Evolutionary conservation across 1,140 invertebrate species (phyloP).

Genomic region (Rhagoletis pomonella): DNA sequence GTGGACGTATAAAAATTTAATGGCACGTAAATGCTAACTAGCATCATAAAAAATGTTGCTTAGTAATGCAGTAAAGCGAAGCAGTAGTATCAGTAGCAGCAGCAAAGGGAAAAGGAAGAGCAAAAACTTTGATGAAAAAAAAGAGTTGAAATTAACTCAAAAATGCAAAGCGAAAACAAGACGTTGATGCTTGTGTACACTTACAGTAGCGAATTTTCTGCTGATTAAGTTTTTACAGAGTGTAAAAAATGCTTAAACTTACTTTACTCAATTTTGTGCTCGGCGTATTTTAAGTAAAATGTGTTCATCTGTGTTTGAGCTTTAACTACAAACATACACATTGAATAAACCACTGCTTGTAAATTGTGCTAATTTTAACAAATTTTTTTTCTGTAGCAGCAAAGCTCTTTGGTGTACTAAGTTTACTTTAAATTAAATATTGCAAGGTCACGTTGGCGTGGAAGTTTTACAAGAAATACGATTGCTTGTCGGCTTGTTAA

Average conservation of each 20-base stretch:
- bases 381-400: background rate
- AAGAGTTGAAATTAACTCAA: background rate
- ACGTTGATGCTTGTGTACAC: background rate
- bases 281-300: too few species aligned
- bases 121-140: background rate
- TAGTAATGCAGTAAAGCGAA: background rate
- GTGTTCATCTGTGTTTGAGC: background rate
- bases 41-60: background rate
- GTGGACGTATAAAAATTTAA: background rate
- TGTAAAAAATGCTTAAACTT: slow-evolving; percentile 17
- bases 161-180: background rate
- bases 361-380: background rate
- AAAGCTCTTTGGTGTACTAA: background rate
- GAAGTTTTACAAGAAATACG: background rate
- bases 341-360: too few species aligned
- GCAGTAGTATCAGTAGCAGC: background rate
- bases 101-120: too few species aligned
- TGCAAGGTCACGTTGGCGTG: background rate
- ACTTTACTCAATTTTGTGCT: too few species aligned
- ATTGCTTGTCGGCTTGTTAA: background rate
- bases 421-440: background rate
- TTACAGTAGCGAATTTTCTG: slow-evolving; percentile 13
- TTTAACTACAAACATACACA: too few species aligned
- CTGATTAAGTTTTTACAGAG: slow-evolving; percentile 4
- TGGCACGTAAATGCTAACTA: background rate